phyloP scores from a whole-genome alignment of 2,113 vertebrate species.

The Xenus cinereus region DNA sequence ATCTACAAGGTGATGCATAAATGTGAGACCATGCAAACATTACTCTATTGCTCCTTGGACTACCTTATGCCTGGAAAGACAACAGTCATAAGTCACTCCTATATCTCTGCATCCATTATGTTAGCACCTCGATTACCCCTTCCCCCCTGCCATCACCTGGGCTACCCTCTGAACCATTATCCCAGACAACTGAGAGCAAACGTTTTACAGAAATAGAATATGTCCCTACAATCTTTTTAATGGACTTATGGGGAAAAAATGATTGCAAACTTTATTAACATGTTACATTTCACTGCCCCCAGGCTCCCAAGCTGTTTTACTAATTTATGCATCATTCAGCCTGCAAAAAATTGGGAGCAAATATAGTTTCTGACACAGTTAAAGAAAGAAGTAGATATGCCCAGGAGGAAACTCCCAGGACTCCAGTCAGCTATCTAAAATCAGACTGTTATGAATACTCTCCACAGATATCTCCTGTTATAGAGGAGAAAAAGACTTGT shows the following conservation, averaged over 20 bases:
- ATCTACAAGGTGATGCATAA: background rate
- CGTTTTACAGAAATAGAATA: background rate
- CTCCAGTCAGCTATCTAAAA: background rate
- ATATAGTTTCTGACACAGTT: background rate
- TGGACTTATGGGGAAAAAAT: background rate
- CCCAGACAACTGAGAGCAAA: background rate
- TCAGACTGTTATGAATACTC: background rate
- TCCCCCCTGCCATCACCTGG: background rate
- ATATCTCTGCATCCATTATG: background rate
- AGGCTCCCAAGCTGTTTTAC: background rate
- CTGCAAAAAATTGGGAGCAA: background rate
- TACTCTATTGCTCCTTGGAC: background rate
- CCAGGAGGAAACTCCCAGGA: background rate
- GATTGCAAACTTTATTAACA: background rate
- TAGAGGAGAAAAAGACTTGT: background rate
- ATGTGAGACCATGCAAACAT: background rate
- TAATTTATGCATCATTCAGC: background rate
- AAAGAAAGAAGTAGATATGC: background rate
- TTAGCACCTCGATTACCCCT: background rate
- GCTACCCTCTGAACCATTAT: background rate
- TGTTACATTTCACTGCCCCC: background rate
- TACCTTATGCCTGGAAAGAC: background rate
- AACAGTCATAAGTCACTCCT: background rate
- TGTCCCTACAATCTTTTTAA: background rate
- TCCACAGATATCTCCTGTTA: background rate